Evolutionary conservation across 2,888 invertebrate species (phyloP).

Genomic region (Pammene aurita): DNA sequence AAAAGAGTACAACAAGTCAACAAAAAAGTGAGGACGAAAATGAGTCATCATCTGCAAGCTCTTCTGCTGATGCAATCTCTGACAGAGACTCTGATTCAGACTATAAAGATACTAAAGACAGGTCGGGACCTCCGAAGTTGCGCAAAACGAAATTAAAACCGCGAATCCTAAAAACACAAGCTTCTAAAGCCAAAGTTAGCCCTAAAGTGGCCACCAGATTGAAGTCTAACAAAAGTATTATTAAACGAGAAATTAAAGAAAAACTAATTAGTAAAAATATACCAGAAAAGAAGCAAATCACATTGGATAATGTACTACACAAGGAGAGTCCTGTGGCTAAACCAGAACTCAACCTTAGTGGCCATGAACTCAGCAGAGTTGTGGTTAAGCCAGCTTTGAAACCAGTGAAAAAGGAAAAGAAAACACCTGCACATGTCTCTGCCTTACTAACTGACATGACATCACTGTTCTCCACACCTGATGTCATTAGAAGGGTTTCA

Average conservation of each 20-base stretch:
- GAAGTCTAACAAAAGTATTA: slow-evolving; percentile 61
- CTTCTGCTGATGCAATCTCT: slow-evolving; percentile 81
- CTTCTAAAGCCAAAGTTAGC: slow-evolving; percentile 58
- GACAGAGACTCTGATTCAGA: slow-evolving; percentile 86
- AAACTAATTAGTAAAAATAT: slow-evolving; percentile 64
- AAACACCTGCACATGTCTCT: slow-evolving; percentile 84
- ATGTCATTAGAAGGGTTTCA: slow-evolving; percentile 88
- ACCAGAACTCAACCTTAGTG: slow-evolving; percentile 54
- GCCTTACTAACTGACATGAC: slow-evolving; percentile 84
- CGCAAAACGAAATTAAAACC: slow-evolving; percentile 70
- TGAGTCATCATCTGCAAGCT: slow-evolving; percentile 77
- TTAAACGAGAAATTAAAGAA: slow-evolving; percentile 70
- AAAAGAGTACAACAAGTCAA: slow-evolving; percentile 59
- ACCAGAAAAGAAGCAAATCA: slow-evolving; percentile 58
- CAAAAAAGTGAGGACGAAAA: slow-evolving; percentile 76
- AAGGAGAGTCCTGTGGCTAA: slow-evolving; percentile 59
- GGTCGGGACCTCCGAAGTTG: slow-evolving; percentile 60
- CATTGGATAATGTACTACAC: slow-evolving; percentile 52
- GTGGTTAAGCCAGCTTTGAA: slow-evolving; percentile 72
- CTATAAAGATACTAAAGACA: slow-evolving; percentile 78
- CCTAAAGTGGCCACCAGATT: slow-evolving; percentile 63
- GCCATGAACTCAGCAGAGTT: slow-evolving; percentile 66
- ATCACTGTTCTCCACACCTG: slow-evolving; percentile 90
- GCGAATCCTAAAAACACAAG: slow-evolving; percentile 65
- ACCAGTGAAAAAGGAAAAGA: slow-evolving; percentile 78